Conservation (phyloP, 2,888 invertebrate species). For the Spisula subtruncata region DNA sequence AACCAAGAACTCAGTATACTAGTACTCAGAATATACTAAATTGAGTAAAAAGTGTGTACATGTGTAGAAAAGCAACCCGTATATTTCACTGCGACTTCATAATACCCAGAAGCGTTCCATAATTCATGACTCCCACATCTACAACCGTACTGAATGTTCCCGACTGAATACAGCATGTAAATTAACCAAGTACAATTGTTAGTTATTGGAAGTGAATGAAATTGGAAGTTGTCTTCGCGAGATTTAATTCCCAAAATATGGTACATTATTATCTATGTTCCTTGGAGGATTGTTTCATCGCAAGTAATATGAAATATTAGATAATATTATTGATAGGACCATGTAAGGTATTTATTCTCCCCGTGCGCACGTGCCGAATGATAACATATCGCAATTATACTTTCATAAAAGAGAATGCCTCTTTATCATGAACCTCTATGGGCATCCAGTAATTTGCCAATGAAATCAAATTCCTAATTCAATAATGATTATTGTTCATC, state of each 20-base stretch:
- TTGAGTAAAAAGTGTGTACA: too few species aligned
- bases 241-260: constrained; percentile 1
- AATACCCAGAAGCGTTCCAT: neutral
- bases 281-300: neutral
- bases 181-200: neutral
- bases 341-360: neutral
- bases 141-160: neutral
- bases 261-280: neutral
- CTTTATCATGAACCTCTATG: neutral
- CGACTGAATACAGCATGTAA: neutral
- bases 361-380: neutral
- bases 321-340: constrained; percentile 5
- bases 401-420: neutral
- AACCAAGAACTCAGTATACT: too few species aligned
- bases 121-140: neutral
- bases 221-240: neutral
- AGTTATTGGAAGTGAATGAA: neutral
- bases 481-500: neutral
- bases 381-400: neutral
- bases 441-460: neutral
- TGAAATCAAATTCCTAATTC: constrained; percentile 13
- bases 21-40: too few species aligned
- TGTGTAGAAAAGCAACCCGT: neutral
- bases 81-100: neutral
- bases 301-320: neutral